Conservation (phyloP, 2,888 invertebrate genomes). For the Dynastes hyllus region DNA sequence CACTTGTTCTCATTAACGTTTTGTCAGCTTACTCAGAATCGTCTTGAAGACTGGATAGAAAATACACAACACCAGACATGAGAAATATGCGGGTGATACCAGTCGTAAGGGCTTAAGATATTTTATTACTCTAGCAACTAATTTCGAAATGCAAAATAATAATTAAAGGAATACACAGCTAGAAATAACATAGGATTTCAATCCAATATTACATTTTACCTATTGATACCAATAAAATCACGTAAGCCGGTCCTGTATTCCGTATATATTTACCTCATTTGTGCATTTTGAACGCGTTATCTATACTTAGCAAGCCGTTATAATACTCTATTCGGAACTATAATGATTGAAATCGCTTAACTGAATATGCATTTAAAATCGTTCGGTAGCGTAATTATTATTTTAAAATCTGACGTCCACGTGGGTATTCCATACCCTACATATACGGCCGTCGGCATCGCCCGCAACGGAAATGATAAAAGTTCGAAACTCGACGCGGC, state of each 20-base stretch:
- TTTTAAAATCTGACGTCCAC: constrained; percentile 30
- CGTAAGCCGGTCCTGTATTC: background rate
- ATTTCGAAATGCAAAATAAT: no score
- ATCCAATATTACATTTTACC: no score
- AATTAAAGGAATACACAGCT: no score
- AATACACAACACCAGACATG: no score
- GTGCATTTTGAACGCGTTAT: background rate
- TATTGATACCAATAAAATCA: background rate
- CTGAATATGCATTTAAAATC: constrained; percentile 27
- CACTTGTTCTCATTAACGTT: no score
- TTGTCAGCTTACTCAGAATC: no score
- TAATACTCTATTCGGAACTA: constrained; percentile 18
- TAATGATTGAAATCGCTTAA: constrained; percentile 31
- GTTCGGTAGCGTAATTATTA: constrained; percentile 29
- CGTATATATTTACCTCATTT: constrained; percentile 1
- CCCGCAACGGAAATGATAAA: constrained; percentile 8
- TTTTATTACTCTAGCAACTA: no score
- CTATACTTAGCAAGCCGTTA: background rate
- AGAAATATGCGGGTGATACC: no score
- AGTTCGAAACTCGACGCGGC: constrained; percentile 10
- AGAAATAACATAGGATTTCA: no score
- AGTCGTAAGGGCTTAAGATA: no score
- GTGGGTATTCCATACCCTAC: constrained; percentile 6
- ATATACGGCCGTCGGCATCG: background rate
- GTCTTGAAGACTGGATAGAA: no score